Evolutionary conservation across 2,113 vertebrate genomes (phyloP).

Genomic region (Aepyceros melampus): DNA sequence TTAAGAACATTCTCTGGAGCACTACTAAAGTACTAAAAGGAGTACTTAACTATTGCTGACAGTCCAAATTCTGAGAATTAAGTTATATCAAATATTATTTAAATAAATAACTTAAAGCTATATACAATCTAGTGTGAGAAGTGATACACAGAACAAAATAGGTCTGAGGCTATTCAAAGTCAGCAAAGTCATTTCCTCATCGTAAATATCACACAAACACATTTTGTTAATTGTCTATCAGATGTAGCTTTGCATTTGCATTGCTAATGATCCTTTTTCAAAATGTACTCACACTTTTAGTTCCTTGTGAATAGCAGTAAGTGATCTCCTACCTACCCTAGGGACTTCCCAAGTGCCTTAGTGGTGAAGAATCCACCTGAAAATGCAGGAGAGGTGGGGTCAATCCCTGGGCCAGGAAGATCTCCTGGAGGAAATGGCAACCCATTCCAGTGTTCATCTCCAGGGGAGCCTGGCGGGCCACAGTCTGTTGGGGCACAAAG

Average conservation of each 20-base stretch:
- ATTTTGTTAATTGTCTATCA: slow-evolving; percentile 25
- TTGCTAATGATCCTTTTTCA: slow-evolving; percentile 8
- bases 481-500: background rate
- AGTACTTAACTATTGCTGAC: background rate
- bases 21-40: background rate
- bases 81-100: background rate
- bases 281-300: background rate
- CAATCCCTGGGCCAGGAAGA: background rate
- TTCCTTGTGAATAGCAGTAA: slow-evolving; percentile 1
- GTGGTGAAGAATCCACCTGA: background rate
- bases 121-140: background rate
- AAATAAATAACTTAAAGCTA: background rate
- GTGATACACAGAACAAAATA: background rate
- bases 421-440: background rate
- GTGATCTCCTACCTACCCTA: background rate
- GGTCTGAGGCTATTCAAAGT: background rate
- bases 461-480: background rate
- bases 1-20: background rate
- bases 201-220: background rate
- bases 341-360: background rate
- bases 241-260: slow-evolving; percentile 5
- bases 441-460: background rate
- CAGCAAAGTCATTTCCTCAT: slow-evolving; percentile 8
- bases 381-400: background rate
- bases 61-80: background rate